These are phyloP conservation scores for Dipodomys spectabilis DNA, from an alignment of 2,113 vertebrate genomes.

Conservation along the genomic window DNA sequence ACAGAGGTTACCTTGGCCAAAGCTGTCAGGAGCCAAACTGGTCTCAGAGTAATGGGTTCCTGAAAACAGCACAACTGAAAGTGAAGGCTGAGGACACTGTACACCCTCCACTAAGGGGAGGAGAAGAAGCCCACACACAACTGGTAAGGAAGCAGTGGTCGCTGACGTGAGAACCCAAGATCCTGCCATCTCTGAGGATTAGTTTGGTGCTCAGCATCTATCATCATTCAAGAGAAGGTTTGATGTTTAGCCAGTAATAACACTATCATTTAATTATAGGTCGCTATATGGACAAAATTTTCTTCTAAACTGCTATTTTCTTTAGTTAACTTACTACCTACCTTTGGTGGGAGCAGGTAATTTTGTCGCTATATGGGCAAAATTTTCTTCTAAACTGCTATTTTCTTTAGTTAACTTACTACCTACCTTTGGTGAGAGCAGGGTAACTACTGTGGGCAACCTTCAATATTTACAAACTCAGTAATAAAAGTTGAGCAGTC, in stretches of 20 bases:
- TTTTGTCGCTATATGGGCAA: background rate
- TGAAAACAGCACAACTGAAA: background rate
- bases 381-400: background rate
- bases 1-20: background rate
- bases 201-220: background rate
- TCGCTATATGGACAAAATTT: background rate
- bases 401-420: background rate
- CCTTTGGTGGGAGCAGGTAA: background rate
- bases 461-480: background rate
- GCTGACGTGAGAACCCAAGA: background rate
- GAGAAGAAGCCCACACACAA: background rate
- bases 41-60: background rate
- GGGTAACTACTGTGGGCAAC: background rate
- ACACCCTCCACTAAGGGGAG: background rate
- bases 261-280: no score
- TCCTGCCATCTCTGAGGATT: background rate
- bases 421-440: background rate
- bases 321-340: background rate
- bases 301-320: background rate
- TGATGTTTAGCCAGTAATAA: background rate
- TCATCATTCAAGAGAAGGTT: background rate
- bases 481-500: background rate
- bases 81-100: background rate
- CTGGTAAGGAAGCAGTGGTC: background rate
- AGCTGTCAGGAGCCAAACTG: background rate